Conservation (phyloP, 2,113 vertebrate species). For the Bettongia penicillata region DNA sequence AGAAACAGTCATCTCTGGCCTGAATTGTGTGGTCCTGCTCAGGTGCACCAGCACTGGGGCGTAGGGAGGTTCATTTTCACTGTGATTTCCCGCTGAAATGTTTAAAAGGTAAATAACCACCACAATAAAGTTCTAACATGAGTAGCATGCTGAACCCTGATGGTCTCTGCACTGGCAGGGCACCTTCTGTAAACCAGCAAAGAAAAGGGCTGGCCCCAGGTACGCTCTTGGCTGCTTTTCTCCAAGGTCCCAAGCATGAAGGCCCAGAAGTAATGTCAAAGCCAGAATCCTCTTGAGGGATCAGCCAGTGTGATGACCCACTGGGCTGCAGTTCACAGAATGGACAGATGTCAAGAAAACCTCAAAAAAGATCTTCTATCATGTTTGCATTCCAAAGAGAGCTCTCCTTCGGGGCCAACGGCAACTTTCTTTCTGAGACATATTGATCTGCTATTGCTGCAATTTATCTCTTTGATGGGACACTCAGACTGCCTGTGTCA, state of each 20-base stretch:
- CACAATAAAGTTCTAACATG: constrained; percentile 29
- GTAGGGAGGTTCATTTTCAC: background rate
- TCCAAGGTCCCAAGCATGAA: constrained; percentile 15
- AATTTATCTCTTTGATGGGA: background rate
- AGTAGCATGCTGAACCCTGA: background rate
- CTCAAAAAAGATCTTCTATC: background rate
- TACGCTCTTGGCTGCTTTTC: background rate
- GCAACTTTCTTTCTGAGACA: background rate
- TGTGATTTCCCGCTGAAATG: constrained; percentile 1
- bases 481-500: background rate
- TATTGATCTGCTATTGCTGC: background rate
- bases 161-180: constrained; percentile 17
- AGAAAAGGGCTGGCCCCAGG: background rate
- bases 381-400: background rate
- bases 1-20: background rate
- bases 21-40: background rate
- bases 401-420: background rate
- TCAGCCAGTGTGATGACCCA: background rate
- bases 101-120: background rate
- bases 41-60: background rate
- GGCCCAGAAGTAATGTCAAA: constrained; percentile 39
- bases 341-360: constrained; percentile 23
- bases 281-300: background rate
- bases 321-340: background rate
- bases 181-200: constrained; percentile 24